Evolutionary conservation across 2,797 vertebrate genomes (phyloP).

Genomic region (Steatocranus sp.): DNA sequence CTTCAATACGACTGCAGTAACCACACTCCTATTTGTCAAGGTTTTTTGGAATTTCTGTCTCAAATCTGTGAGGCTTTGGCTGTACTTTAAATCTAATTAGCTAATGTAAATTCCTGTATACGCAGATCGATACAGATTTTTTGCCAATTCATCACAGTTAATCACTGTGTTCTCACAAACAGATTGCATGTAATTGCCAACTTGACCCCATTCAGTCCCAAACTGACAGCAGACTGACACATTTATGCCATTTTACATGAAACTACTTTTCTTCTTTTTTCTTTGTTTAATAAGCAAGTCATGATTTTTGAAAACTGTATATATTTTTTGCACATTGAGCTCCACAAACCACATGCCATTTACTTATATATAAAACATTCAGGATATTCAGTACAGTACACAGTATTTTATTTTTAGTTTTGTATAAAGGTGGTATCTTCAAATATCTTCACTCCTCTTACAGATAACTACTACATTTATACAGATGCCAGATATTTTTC

Average conservation of each 20-base stretch:
- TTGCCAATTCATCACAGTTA: not conserved
- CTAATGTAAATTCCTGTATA: not conserved
- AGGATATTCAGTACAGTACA: not conserved
- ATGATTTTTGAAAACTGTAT: not conserved
- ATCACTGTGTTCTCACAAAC: not conserved
- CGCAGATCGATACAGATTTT: not conserved
- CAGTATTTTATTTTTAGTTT: not conserved
- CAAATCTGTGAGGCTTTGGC: not conserved
- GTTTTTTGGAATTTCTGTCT: not conserved
- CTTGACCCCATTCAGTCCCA: not conserved
- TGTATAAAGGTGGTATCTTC: not conserved
- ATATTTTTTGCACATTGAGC: not conserved
- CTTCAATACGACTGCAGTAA: not conserved
- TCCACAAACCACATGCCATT: not conserved
- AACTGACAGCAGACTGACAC: not conserved
- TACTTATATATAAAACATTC: not conserved
- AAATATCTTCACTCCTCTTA: not conserved
- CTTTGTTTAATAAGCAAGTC: not conserved
- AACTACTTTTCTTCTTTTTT: not conserved
- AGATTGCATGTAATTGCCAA: not conserved
- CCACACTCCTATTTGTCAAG: not conserved
- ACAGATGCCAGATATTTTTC: not conserved
- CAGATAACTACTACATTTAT: not conserved
- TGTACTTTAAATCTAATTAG: not conserved
- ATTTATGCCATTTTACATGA: not conserved